Evolutionary conservation across 2,797 vertebrate species (phyloP).

Genomic region (Enteromius viviparus): DNA sequence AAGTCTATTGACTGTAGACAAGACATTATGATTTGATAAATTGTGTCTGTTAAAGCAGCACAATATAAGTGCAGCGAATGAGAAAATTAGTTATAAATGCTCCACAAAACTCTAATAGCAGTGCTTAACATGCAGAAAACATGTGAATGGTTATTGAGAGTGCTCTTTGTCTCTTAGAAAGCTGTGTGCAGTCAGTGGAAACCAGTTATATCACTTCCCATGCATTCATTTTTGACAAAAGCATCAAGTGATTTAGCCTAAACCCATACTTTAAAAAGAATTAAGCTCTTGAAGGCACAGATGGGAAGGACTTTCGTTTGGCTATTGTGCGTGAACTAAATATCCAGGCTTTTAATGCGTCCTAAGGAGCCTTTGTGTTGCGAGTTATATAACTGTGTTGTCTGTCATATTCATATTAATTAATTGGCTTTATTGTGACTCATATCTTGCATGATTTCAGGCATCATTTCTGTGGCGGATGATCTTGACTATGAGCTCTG

Average conservation of each 20-base stretch:
- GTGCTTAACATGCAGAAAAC: conserved; percentile 38
- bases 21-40: conserved; percentile 31
- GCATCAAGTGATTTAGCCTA: conserved; percentile 16
- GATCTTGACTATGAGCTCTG: conserved; percentile 92
- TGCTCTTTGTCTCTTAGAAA: conserved; percentile 23
- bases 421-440: conserved; percentile 13
- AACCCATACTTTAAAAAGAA: neutral
- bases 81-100: conserved; percentile 50
- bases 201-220: conserved; percentile 4
- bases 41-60: neutral
- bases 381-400: neutral
- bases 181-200: conserved; percentile 18
- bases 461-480: conserved; percentile 86
- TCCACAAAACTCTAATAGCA: conserved; percentile 28
- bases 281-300: neutral
- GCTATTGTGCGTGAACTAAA: conserved; percentile 11
- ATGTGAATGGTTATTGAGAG: conserved; percentile 1
- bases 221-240: conserved; percentile 23
- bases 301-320: neutral
- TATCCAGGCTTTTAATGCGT: neutral
- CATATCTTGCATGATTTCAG: conserved; percentile 66
- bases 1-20: conserved; percentile 24
- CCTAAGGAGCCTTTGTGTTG: conserved; percentile 17
- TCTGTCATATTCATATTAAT: conserved; percentile 12
- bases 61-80: conserved; percentile 22